Evolutionary conservation across 2,888 invertebrate genomes (phyloP).

Genomic region (Tenthredo amoena): DNA sequence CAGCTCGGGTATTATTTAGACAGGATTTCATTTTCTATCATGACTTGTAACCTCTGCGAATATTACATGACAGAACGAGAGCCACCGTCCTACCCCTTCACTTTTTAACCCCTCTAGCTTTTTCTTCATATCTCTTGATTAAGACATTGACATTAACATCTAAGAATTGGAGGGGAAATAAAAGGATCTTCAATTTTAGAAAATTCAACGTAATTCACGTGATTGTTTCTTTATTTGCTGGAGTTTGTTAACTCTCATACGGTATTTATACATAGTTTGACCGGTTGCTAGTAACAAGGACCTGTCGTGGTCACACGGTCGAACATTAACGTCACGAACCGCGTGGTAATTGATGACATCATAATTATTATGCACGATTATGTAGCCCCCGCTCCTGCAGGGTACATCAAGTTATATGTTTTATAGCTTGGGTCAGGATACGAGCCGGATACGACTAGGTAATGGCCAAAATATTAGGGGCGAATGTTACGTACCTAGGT

Average conservation of each 20-base stretch:
- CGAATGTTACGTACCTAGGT: not conserved
- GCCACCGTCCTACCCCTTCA: not conserved
- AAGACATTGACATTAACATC: not conserved
- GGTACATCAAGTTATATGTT: conserved; percentile 67
- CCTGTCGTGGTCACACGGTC: conserved; percentile 63
- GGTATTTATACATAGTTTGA: not conserved
- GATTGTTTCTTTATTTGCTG: not conserved
- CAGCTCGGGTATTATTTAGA: not conserved
- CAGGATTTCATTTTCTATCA: not conserved
- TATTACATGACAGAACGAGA: not conserved
- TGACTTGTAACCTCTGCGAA: not conserved
- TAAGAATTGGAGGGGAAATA: not conserved
- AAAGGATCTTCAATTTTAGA: not conserved
- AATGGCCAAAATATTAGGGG: conserved; percentile 17
- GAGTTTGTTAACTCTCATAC: not conserved
- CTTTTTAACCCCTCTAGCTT: not conserved
- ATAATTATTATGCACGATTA: conserved; percentile 76
- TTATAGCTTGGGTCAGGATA: conserved; percentile 45
- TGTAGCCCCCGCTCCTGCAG: conserved; percentile 60
- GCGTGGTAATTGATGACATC: conserved; percentile 74
- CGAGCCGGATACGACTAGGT: conserved; percentile 16
- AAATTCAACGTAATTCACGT: too few relatives aligned
- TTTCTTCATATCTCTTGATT: not conserved
- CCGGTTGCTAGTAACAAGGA: conserved; percentile 52
- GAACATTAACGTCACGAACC: conserved; percentile 72